These are phyloP conservation scores for Tuta absoluta DNA, from an alignment of 2,888 invertebrate species.

Conservation along the genomic window DNA sequence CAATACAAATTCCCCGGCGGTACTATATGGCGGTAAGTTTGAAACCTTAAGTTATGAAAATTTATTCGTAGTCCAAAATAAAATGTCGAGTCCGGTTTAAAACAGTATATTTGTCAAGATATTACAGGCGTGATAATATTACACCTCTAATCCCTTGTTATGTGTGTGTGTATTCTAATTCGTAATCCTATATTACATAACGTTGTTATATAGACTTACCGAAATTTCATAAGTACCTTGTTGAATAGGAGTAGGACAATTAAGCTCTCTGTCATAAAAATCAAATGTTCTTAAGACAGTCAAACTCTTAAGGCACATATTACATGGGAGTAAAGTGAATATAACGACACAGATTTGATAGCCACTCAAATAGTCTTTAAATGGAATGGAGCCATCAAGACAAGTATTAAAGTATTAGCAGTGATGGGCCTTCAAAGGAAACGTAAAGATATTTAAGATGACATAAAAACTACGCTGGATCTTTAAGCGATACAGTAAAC, in stretches of 20 bases:
- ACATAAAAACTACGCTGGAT: neutral
- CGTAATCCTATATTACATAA: neutral
- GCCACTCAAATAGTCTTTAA: neutral
- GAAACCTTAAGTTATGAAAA: no score
- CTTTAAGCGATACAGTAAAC: no score
- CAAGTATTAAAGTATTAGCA: neutral
- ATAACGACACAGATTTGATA: slow-evolving; percentile 4
- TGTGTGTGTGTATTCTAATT: no score
- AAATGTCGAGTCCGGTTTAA: no score
- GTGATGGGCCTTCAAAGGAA: neutral
- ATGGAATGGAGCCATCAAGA: neutral
- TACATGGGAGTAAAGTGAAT: slow-evolving; percentile 8
- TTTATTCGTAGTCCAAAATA: no score
- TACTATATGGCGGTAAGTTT: no score
- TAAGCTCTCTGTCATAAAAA: neutral
- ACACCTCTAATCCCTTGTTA: no score
- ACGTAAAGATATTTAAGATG: slow-evolving; percentile 11
- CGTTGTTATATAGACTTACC: neutral
- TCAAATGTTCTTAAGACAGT: neutral
- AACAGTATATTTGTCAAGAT: no score
- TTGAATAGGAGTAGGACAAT: neutral
- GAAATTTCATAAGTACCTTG: neutral
- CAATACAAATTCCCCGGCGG: no score
- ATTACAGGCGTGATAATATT: no score
- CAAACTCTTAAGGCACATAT: neutral